Base-by-base conservation (phyloP, 2,113 vertebrate species). In the Suncus etruscus region DNA sequence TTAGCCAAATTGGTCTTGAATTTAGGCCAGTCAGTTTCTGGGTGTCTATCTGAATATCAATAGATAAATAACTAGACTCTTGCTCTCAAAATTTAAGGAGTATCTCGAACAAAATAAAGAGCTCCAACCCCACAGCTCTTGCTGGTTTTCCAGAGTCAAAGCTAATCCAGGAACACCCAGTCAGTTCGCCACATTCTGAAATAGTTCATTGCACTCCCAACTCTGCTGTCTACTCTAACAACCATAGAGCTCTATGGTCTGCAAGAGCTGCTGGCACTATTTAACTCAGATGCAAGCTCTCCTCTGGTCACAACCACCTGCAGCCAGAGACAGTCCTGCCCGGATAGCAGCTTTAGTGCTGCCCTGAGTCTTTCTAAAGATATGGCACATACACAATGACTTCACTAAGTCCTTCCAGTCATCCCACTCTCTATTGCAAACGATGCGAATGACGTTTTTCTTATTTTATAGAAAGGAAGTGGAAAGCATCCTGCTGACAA, bases 1-100 rank as follows among this genome's bases (percentile, higher is more conserved):
- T 74, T 20, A 76, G 24, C 61, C n/a, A 87, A 66, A 88, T 5
- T 84, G 20, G 22, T 80, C 90, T 80, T 90, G 58, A 90, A 65
- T 50, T 92, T 29, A 83, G 29, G 3, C 74, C 51, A 79, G 31
- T 69, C 4, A 39, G 7, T 74, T 83, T 86, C 48, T 81, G 58
- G 48, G 31, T 50, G 29, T 83, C 47, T 85, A 2, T 68, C 76
- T 91, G 69, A 69, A 73, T 10, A 89, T 8, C 63, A 11, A 20
- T 4, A 0, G 27, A 61, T 6, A n/a, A n/a, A 48, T 54, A 24
- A 39, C 47, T 24, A 39, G 29, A 8, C 32, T 6, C 8, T 6
- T 27, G 22, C 31, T 51, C 32, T 39, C 24, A 45, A 83, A 20
- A 29, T 63, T 84, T 63, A 58, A 48, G 25, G 10, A 68, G 11